phyloP scores from a whole-genome alignment of 2,888 invertebrate species.

The Thecophora atra region DNA sequence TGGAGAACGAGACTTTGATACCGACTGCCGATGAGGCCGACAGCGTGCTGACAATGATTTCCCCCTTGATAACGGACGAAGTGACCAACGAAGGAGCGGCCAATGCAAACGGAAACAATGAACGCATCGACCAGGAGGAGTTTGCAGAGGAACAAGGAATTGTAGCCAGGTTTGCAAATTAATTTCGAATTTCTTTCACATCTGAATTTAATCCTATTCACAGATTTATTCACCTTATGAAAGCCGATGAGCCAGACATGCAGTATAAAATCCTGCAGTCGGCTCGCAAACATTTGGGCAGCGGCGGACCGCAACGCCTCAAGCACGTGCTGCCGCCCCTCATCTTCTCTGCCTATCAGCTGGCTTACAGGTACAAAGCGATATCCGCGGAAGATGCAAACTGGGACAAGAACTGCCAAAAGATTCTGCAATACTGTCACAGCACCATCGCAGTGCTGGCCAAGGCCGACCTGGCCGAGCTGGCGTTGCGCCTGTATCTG shows the following conservation, averaged over 20 bases:
- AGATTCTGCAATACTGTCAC: slow-evolving; percentile 98
- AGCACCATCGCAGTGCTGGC: slow-evolving; percentile 93
- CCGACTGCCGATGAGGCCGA: slow-evolving; percentile 90
- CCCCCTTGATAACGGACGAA: slow-evolving; percentile 87
- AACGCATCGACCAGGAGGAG: slow-evolving; percentile 88
- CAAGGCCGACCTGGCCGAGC: slow-evolving; percentile 93
- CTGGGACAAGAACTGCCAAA: slow-evolving; percentile 98
- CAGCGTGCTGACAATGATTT: slow-evolving; percentile 79
- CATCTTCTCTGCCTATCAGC: slow-evolving; percentile 90
- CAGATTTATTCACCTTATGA: slow-evolving; percentile 84
- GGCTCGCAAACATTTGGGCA: slow-evolving; percentile 87
- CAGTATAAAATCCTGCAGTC: slow-evolving; percentile 90
- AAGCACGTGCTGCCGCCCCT: slow-evolving; percentile 93
- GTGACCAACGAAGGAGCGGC: slow-evolving; percentile 56
- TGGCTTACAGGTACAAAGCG: slow-evolving; percentile 85
- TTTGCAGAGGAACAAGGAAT: slow-evolving; percentile 96
- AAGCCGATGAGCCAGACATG: slow-evolving; percentile 82
- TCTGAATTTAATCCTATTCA: neutral
- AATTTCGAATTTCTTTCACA: neutral
- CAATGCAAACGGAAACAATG: slow-evolving; percentile 50
- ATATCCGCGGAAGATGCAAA: slow-evolving; percentile 88
- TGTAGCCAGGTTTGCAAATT: slow-evolving; percentile 72
- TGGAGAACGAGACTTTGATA: slow-evolving; percentile 89
- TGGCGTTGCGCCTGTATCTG: slow-evolving; percentile 91
- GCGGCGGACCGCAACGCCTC: slow-evolving; percentile 89